Evolutionary conservation across 1,140 invertebrate species (phyloP), one percentile per base, ranked within the genome.

Genomic region (Cydia strobilella): DNA sequence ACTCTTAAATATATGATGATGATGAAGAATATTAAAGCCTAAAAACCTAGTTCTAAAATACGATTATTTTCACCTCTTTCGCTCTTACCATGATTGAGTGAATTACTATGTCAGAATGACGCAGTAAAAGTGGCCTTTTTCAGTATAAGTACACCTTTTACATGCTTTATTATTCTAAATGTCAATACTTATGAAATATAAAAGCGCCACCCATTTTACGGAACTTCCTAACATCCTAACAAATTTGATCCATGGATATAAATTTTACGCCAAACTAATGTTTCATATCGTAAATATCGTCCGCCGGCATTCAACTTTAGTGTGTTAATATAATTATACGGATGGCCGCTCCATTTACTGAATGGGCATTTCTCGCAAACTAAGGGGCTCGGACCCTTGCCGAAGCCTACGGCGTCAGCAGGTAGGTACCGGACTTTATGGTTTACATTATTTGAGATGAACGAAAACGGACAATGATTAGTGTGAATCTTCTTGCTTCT

Each of bases 241-340:
- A 59, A 23, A 23, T 59, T 23, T 6, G n/a, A 59, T 23, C 9
- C 18, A 59, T 12, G 20, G 15, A 0, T 6, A 59, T 59, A 59
- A 23, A 59, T 59, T 54, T 18, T 18, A 54, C 51, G 51, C n/a
- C 51, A 54, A 54, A 54, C 51, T 54, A 54, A 54, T 54, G 54
- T 59, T 59, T 59, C 54, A 59, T 59, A 23, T 45, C 39, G 39
- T 42, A 10, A 42, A 42, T 12, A 12, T 59, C 54, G 9, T 59
- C 54, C 54, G 9, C 9, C 54, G 10, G 7, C 54, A 7, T 13
- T 45, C 51, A 18, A 59, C 54, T 59, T 59, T 59, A 59, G 20
- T 59, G 54, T 3, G 54, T 59, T 59, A 59, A 59, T 59, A 59
- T 23, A 59, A 59, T 59, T 59, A 59, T 59, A 59, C 54, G 54